Percentiles rank a stretch among this genome's conserved stretches.
These are phyloP conservation scores for Notechis scutatus DNA, from an alignment of 2,113 vertebrate species.

Conservation along the genomic window DNA sequence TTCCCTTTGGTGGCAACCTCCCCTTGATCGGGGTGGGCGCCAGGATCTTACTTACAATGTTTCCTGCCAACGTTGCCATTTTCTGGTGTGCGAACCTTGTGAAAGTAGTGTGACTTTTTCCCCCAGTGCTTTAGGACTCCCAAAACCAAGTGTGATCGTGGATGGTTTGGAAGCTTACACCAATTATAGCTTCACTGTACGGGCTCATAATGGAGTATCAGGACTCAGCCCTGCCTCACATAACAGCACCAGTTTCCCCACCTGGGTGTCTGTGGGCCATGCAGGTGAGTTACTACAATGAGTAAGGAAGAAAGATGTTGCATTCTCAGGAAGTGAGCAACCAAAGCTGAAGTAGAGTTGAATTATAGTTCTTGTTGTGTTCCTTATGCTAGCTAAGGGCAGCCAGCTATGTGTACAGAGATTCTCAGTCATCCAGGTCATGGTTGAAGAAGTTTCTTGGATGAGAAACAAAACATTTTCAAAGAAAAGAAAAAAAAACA, in stretches of 20 bases:
- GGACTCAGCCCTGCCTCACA: conserved; percentile 47
- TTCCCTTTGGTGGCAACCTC: conserved; percentile 69
- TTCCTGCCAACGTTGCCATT: conserved; percentile 65
- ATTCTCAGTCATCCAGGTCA: neutral
- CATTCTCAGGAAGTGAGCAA: neutral
- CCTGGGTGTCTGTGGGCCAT: conserved; percentile 63
- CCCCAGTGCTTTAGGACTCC: conserved; percentile 58
- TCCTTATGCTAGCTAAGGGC: neutral
- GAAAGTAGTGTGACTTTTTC: conserved; percentile 58
- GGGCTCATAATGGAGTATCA: conserved; percentile 71
- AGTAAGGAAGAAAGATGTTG: neutral
- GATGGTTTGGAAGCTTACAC: conserved; percentile 67
- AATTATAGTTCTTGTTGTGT: neutral
- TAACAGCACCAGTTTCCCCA: conserved; percentile 43
- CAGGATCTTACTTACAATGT: conserved; percentile 72
- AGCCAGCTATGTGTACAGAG: neutral
- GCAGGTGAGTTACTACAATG: conserved; percentile 65
- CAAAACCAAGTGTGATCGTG: conserved; percentile 43
- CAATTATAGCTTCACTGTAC: conserved; percentile 72
- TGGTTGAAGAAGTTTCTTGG: neutral
- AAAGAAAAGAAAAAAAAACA: neutral
- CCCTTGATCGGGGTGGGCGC: conserved; percentile 65
- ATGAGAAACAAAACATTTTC: neutral
- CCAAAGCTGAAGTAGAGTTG: neutral
- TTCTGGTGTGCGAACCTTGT: conserved; percentile 60